Conservation (phyloP, 2,113 vertebrate species). For the Dromaius novaehollandiae region DNA sequence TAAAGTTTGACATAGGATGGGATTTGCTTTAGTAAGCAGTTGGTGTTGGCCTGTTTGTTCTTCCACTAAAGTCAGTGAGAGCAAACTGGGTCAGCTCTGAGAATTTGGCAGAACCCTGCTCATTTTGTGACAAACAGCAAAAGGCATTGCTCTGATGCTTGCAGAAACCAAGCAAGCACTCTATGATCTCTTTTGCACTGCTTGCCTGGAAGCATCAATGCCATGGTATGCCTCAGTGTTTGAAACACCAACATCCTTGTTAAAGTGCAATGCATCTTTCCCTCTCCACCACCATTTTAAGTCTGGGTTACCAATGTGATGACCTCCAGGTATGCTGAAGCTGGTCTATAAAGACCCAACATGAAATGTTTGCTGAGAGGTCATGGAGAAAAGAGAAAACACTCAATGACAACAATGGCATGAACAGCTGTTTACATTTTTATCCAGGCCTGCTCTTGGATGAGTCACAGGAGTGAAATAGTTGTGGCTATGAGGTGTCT, state of each 20-base stretch:
- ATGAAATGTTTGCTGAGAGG: not conserved
- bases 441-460: conserved; percentile 81
- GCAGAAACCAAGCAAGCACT: not conserved
- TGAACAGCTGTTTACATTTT: conserved; percentile 80
- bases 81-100: not conserved
- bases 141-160: not conserved
- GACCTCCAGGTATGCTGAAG: not conserved
- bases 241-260: not conserved
- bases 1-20: not conserved
- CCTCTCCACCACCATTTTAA: not conserved
- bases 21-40: not conserved
- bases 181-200: not conserved
- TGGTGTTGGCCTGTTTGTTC: not conserved
- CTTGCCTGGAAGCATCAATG: not conserved
- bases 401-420: not conserved
- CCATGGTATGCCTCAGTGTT: not conserved
- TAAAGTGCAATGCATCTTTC: not conserved
- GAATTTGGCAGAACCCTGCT: not conserved
- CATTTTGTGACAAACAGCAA: not conserved
- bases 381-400: not conserved
- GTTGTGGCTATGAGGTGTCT: conserved; percentile 82
- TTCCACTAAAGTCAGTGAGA: not conserved
- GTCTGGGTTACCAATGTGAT: not conserved
- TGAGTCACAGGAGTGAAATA: conserved; percentile 84
- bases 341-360: not conserved